Evolutionary conservation across 2,888 invertebrate genomes (phyloP), one percentile per base, ranked within the genome.

Genomic region (Esperia sulphurella): DNA sequence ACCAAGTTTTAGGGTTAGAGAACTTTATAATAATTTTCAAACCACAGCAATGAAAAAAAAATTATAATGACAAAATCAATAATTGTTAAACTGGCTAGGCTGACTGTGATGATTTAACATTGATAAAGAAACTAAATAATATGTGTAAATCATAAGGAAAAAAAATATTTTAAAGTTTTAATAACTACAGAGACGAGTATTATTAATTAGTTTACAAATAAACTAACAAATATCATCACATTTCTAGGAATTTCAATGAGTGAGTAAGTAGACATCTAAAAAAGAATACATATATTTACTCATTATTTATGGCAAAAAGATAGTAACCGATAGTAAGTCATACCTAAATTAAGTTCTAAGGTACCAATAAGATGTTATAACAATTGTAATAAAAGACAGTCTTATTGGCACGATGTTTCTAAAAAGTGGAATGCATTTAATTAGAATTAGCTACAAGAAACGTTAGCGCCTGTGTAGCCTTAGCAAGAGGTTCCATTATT

Each of bases 341-440:
- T n/a, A 28, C 41, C 21, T 10, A n/a, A 35, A 35, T n/a, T n/a
- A n/a, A 31, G 4, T 2, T n/a, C 7, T 42, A 30, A 12, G 4
- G 10, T 31, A 31, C 31, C 10, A 8, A 10, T 31, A 21, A 21
- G 21, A 29, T 40, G 9, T 14, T 21, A 40, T 39, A 13, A 33
- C 13, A 37, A 4, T 30, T 12, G 29, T 37, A 42, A 37, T 28
- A 30, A 42, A 14, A 43, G 41, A 44, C 55, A 55, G 50, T 51
- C 53, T 50, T 45, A 53, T 50, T 52, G 55, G 53, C 51, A 52
- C 48, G 40, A 41, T 42, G 47, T 46, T 42, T 46, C 14, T 30
- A 40, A 43, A 37, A 38, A 33, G 35, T 49, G 55, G 55, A 55
- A 55, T 55, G 55, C 43, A 46, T 43, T 50, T 14, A 39, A 7